phyloP scores from a whole-genome alignment of 2,113 vertebrate species.

The Trematomus loennbergii region DNA sequence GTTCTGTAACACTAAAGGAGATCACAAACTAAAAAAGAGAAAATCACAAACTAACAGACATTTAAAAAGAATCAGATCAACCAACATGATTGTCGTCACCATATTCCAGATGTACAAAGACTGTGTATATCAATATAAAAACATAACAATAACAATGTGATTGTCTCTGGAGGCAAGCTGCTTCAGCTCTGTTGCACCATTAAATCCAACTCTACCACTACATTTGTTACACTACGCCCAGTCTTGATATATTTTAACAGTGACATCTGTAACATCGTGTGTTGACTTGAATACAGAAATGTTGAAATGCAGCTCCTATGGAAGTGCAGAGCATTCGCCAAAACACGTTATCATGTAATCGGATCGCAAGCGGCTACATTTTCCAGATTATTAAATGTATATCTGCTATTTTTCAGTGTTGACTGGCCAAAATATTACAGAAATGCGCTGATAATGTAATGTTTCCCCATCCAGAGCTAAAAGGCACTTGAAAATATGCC shows the following conservation, averaged over 20 bases:
- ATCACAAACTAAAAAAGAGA: constrained; percentile 34
- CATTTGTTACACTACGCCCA: not conserved
- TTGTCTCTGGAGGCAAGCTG: constrained; percentile 46
- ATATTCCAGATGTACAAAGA: constrained; percentile 37
- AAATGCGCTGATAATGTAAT: not conserved
- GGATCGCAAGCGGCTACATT: too few relatives aligned
- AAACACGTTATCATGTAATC: too few relatives aligned
- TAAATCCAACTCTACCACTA: not conserved
- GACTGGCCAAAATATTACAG: not conserved
- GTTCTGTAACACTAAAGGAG: constrained; percentile 38
- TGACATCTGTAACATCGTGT: not conserved
- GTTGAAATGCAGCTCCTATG: not conserved
- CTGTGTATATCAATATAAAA: constrained; percentile 43
- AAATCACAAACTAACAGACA: constrained; percentile 37
- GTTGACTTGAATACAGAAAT: not conserved
- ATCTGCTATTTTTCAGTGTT: not conserved
- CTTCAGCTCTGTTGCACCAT: not conserved
- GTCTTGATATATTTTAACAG: not conserved
- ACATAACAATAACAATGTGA: constrained; percentile 46
- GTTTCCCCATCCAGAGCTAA: constrained; percentile 10
- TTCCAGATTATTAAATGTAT: not conserved
- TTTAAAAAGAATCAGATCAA: constrained; percentile 29
- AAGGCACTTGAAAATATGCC: constrained; percentile 70
- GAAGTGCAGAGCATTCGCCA: too few relatives aligned
- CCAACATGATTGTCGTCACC: constrained; percentile 63